Conservation (phyloP, 2,888 invertebrate genomes). For the Ophion slaviceki region DNA sequence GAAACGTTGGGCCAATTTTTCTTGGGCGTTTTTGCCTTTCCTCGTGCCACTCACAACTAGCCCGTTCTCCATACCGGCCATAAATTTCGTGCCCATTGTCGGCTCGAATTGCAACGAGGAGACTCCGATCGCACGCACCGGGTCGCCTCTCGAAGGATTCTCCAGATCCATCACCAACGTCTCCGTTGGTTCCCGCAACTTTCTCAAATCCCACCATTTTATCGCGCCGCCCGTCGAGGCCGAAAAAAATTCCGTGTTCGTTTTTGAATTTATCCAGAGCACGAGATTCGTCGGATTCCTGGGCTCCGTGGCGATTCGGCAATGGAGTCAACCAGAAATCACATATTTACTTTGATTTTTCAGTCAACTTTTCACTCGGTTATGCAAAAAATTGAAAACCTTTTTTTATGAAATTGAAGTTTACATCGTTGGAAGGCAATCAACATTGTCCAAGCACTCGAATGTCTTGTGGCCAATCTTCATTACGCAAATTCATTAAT, state of each 20-base stretch:
- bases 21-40: conserved; percentile 89
- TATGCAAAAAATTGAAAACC: no score
- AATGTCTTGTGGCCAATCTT: no score
- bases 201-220: conserved; percentile 94
- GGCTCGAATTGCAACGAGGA: conserved; percentile 91
- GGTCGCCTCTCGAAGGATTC: conserved; percentile 86
- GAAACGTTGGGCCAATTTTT: conserved; percentile 87
- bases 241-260: conserved; percentile 96
- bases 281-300: conserved; percentile 83
- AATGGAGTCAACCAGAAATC: not conserved
- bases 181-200: conserved; percentile 89
- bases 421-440: no score
- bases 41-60: conserved; percentile 87
- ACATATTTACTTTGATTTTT: no score
- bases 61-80: conserved; percentile 89
- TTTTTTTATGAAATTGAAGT: no score
- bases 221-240: conserved; percentile 95
- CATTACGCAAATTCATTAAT: no score
- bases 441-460: no score
- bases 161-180: conserved; percentile 88
- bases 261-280: conserved; percentile 96
- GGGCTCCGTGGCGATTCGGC: not conserved
- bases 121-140: conserved; percentile 88
- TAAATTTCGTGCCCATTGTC: conserved; percentile 92
- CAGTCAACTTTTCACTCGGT: no score